Evolutionary conservation across 2,888 invertebrate genomes (phyloP), one percentile per base, ranked within the genome.

Genomic region (Aspidiotus rigidus): DNA sequence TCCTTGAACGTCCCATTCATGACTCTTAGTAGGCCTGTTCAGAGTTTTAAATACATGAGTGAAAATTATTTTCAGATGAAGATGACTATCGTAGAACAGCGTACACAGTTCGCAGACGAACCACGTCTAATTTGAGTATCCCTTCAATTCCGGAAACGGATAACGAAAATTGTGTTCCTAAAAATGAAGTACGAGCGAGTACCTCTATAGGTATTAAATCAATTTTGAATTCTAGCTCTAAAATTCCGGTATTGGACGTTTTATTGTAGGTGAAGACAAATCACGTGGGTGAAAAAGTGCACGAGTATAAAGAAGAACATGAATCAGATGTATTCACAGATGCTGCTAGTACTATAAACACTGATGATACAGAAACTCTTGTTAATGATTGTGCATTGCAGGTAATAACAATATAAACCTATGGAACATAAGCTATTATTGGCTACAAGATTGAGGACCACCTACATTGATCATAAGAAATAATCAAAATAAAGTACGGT

Each of bases 311-410:
- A 28, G 28, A 56, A 1, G 76, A 75, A 53, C 77, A 78, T 39
- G 84, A 84, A 71, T 81, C 81, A 7, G 67, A 69, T 64, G 69
- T 71, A 41, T 64, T 70, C 11, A 86, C 87, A 2, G 83, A 84
- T 73, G 86, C 87, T 59, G 72, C 70, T 55, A 64, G 71, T 49
- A 66, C 70, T 7, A 86, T 87, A 1, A 83, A 84, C 73, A 86
- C 86, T 59, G 88, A 88, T 73, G 87, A 87, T 57, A 88, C 88
- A 0, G 88, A 88, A 61, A 83, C 84, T 0, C 49, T 62, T 11
- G 55, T 55, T 8, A 69, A 61, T 55, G 41, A 40, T 41, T 41
- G n/a, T 15, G 57, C 3, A 15, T 57, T 17, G 11, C 16, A 57
- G 28, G 28, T 57, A 57, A n/a, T 1, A 28, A 28, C 28, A n/a